Percentiles rank a stretch among this genome's conserved stretches.
These are phyloP conservation scores for Puffinus mauretanicus DNA, from an alignment of 2,113 vertebrate species.

Conservation along the genomic window DNA sequence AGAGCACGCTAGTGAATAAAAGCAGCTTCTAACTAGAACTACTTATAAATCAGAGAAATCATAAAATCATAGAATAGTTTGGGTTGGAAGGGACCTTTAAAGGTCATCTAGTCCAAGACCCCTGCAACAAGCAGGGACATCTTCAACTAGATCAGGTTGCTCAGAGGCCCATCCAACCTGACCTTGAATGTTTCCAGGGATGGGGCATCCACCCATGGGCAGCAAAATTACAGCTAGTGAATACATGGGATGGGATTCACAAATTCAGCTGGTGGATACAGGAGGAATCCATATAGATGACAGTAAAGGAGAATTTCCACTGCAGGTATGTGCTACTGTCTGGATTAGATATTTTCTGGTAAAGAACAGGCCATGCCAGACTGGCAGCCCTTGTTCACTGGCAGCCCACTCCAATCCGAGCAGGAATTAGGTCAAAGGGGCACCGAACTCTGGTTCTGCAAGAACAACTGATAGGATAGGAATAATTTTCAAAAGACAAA, in stretches of 20 bases:
- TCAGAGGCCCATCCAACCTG: not conserved
- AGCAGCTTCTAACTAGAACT: not conserved
- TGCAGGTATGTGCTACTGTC: not conserved
- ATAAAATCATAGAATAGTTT: not conserved
- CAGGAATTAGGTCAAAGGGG: not conserved
- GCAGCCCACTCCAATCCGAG: not conserved
- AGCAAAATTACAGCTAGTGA: not conserved
- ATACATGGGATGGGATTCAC: fast-evolving
- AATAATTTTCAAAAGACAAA: not conserved
- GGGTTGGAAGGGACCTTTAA: not conserved
- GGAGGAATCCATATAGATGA: not conserved
- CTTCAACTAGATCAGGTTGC: not conserved
- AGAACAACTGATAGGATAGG: not conserved
- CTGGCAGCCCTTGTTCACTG: not conserved
- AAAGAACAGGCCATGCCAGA: not conserved
- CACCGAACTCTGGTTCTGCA: not conserved
- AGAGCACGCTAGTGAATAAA: not conserved
- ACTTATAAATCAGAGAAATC: not conserved
- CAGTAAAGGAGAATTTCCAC: not conserved
- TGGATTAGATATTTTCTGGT: not conserved
- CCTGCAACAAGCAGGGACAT: not conserved
- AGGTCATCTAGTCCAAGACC: not conserved
- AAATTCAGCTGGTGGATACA: not conserved
- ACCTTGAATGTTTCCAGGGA: not conserved
- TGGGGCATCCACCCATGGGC: not conserved